phyloP scores from a whole-genome alignment of 2,113 vertebrate species.

The Atlantisia rogersi region DNA sequence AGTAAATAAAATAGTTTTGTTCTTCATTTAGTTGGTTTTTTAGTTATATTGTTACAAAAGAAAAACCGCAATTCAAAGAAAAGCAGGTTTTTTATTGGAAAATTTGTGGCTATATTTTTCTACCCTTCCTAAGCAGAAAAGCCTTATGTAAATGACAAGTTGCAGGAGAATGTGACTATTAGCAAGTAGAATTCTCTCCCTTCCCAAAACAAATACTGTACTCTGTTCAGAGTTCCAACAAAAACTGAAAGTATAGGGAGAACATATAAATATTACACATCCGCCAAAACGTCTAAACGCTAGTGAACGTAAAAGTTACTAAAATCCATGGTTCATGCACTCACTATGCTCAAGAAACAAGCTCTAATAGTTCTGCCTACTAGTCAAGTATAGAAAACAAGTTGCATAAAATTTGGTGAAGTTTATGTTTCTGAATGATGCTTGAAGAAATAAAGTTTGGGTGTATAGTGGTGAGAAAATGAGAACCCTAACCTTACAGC shows the following conservation, averaged over 20 bases:
- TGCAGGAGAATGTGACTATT: not conserved
- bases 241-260: not conserved
- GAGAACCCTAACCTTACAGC: not conserved
- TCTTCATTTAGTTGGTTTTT: not conserved
- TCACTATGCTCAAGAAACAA: not conserved
- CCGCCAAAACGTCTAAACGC: not conserved
- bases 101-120: not conserved
- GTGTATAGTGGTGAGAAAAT: not conserved
- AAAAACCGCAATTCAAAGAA: not conserved
- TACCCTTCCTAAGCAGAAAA: not conserved
- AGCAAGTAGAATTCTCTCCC: not conserved
- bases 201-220: not conserved
- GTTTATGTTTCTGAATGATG: not conserved
- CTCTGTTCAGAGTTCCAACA: not conserved
- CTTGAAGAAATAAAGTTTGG: not conserved
- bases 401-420: not conserved
- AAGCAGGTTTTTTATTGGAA: not conserved
- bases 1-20: not conserved
- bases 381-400: not conserved
- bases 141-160: not conserved
- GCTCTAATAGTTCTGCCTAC: not conserved
- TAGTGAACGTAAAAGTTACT: not conserved
- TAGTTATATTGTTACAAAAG: not conserved
- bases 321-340: not conserved
- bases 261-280: not conserved